phyloP scores from a whole-genome alignment of 1,140 invertebrate species.

The Aphis craccivora region DNA sequence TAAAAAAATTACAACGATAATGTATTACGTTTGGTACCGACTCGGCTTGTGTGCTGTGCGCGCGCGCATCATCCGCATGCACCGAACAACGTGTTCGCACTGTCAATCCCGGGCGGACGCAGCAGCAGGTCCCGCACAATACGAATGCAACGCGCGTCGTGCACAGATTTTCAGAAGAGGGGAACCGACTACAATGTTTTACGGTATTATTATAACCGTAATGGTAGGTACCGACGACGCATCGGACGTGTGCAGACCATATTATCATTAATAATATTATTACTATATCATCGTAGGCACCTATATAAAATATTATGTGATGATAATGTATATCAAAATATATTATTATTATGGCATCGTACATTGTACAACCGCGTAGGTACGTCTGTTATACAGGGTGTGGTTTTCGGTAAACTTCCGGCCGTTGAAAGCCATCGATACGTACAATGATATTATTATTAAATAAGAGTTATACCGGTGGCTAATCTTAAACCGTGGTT shows the following conservation, averaged over 20 bases:
- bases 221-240: not conserved
- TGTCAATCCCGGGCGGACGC: not conserved
- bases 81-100: slow-evolving; percentile 57
- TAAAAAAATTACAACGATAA: not conserved
- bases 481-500: not conserved
- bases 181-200: slow-evolving; percentile 36
- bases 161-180: slow-evolving; percentile 8
- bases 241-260: not conserved
- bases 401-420: not conserved
- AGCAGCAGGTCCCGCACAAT: slow-evolving; percentile 21
- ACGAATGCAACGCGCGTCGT: not conserved
- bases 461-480: not conserved
- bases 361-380: not conserved
- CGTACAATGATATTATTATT: not conserved
- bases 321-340: not conserved
- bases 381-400: not conserved
- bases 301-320: not conserved
- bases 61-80: slow-evolving; percentile 21
- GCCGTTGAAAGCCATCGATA: not conserved
- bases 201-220: not conserved
- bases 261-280: not conserved
- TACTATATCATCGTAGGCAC: not conserved
- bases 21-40: not conserved
- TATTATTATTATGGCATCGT: not conserved
- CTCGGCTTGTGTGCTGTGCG: not conserved